These are phyloP conservation scores for Leptarthrus brevirostris DNA, from an alignment of 2,888 invertebrate genomes.

Conservation along the genomic window DNA sequence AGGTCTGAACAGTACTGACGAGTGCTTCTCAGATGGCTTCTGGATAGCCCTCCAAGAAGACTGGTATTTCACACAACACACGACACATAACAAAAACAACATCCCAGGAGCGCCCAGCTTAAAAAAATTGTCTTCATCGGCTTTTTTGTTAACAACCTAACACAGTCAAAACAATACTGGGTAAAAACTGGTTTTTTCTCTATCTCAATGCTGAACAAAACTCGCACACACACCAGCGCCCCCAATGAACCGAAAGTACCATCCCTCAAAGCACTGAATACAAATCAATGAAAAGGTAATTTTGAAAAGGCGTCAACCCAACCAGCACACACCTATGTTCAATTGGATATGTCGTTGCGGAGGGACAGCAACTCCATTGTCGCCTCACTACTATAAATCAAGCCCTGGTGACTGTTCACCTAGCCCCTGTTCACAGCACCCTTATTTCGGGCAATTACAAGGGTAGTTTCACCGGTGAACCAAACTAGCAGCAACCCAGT, in stretches of 20 bases:
- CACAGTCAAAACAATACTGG: conserved; percentile 33
- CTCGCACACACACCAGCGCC: conserved; percentile 28
- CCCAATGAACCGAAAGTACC: conserved; percentile 47
- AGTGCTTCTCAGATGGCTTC: conserved; percentile 69
- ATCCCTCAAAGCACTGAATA: conserved; percentile 48
- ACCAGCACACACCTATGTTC: conserved; percentile 56
- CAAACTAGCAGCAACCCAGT: conserved; percentile 19
- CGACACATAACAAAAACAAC: conserved; percentile 44
- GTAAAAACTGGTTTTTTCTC: conserved; percentile 44
- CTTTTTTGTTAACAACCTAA: not conserved
- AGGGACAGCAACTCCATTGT: conserved; percentile 13
- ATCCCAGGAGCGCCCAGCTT: conserved; percentile 1
- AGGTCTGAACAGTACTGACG: conserved; percentile 69
- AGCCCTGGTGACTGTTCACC: not conserved
- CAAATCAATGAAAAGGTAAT: conserved; percentile 58
- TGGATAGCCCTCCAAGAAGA: conserved; percentile 66
- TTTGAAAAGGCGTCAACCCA: conserved; percentile 58
- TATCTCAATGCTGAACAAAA: not conserved
- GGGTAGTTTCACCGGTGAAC: conserved; percentile 13
- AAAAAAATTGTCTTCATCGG: conserved; percentile 31
- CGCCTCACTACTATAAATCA: conserved; percentile 38
- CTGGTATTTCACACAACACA: conserved; percentile 47
- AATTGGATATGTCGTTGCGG: conserved; percentile 7
- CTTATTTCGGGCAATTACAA: conserved; percentile 24
- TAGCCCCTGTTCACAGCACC: conserved; percentile 4